These are phyloP conservation scores for Halichondria panicea DNA, from an alignment of 37 sponge, comb jelly and placozoan genomes.

Conservation along the genomic window DNA sequence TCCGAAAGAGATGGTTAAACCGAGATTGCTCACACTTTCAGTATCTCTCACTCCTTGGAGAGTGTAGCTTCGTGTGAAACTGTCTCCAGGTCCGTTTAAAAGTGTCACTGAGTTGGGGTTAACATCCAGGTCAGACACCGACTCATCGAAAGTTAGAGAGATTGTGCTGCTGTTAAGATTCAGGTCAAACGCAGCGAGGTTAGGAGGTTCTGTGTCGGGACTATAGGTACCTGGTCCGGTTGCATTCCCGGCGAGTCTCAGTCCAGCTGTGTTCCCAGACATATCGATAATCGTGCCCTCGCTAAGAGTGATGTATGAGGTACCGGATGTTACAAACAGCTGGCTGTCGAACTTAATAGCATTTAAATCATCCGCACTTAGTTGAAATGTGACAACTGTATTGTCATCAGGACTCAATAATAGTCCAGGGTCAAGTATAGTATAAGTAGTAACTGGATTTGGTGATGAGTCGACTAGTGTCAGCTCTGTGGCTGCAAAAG, in stretches of 20 bases:
- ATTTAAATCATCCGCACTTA: slow-evolving; percentile 61
- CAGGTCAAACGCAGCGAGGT: slow-evolving; percentile 43
- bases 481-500: slow-evolving; percentile 53
- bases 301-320: slow-evolving; percentile 58
- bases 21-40: slow-evolving; percentile 9
- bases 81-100: slow-evolving; percentile 28
- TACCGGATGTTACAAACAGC: slow-evolving; percentile 51
- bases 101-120: slow-evolving; percentile 67
- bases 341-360: slow-evolving; percentile 59
- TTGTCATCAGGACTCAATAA: slow-evolving; percentile 53
- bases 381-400: slow-evolving; percentile 45
- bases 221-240: slow-evolving; percentile 23
- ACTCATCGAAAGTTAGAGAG: slow-evolving; percentile 79
- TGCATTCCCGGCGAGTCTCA: slow-evolving; percentile 26
- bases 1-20: slow-evolving; percentile 40
- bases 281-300: slow-evolving; percentile 66
- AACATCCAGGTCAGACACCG: slow-evolving; percentile 48
- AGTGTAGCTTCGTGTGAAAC: slow-evolving; percentile 51
- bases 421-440: slow-evolving; percentile 31
- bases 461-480: slow-evolving; percentile 54
- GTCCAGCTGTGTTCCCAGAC: slow-evolving; percentile 65
- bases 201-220: slow-evolving; percentile 51
- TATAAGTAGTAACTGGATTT: slow-evolving; percentile 29
- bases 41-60: slow-evolving; percentile 48
- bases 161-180: slow-evolving; percentile 61